Evolutionary conservation across 1,140 invertebrate species (phyloP).

Genomic region (Ceratosolen fusciceps): DNA sequence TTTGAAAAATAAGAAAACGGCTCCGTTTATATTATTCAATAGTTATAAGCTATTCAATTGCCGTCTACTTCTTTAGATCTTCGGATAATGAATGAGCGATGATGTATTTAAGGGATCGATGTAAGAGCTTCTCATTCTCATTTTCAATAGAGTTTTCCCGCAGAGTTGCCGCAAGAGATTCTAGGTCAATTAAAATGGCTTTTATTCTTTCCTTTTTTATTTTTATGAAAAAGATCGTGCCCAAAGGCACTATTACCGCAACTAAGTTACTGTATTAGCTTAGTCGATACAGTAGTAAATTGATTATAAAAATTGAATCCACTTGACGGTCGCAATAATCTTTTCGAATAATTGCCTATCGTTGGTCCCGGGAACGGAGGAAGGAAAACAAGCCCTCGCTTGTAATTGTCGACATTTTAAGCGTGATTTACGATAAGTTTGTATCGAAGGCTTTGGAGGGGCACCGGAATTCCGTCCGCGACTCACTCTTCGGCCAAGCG

Average conservation of each 20-base stretch:
- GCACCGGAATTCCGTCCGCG: not conserved
- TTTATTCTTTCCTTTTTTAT: too few species aligned
- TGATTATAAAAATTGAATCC: conserved; percentile 2
- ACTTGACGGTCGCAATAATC: not conserved
- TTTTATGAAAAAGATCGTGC: too few species aligned
- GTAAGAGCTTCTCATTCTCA: not conserved
- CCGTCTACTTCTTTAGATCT: too few species aligned
- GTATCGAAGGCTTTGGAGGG: not conserved
- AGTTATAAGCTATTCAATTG: too few species aligned
- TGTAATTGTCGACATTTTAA: not conserved
- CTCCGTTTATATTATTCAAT: too few species aligned
- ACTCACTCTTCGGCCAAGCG: not conserved
- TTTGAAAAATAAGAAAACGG: too few species aligned
- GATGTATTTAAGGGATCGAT: too few species aligned
- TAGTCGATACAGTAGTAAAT: not conserved
- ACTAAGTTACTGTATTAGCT: not conserved
- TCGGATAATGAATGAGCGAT: too few species aligned
- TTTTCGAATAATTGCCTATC: not conserved
- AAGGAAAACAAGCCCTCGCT: not conserved
- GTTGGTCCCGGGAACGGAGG: not conserved
- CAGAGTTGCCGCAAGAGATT: too few species aligned
- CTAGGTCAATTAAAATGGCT: not conserved
- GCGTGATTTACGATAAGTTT: not conserved
- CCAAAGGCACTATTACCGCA: not conserved
- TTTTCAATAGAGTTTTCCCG: not conserved